Percentiles rank a stretch among this genome's conserved stretches.
Conservation (phyloP, 2,888 invertebrate genomes). For the Chrysopilus asiliformis region DNA sequence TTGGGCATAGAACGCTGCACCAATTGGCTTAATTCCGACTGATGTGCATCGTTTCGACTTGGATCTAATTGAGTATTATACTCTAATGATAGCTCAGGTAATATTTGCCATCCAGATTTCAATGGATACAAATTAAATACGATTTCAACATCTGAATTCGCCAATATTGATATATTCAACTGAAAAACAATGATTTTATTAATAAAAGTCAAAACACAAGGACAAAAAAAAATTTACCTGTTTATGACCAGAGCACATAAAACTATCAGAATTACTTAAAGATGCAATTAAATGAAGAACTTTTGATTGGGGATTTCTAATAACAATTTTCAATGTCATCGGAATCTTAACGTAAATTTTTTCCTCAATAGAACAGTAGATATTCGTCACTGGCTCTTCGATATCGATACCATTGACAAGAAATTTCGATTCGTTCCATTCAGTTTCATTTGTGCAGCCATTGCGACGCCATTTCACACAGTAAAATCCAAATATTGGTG, state of each 20-base stretch:
- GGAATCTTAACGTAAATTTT: conserved; percentile 36
- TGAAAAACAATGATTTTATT: conserved; percentile 16
- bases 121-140: conserved; percentile 34
- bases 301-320: conserved; percentile 32
- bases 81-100: conserved; percentile 31
- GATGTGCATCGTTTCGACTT: conserved; percentile 28
- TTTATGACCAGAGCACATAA: conserved; percentile 92
- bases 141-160: conserved; percentile 31
- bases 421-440: conserved; percentile 35
- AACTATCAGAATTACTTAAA: conserved; percentile 50
- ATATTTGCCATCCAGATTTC: conserved; percentile 34
- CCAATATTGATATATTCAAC: conserved; percentile 34
- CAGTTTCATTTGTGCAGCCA: conserved; percentile 28
- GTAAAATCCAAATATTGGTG: conserved; percentile 29
- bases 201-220: background rate
- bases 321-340: conserved; percentile 32
- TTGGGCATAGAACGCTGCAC: conserved; percentile 35
- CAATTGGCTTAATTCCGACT: conserved; percentile 28
- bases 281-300: conserved; percentile 32
- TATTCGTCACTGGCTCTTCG: conserved; percentile 32
- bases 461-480: conserved; percentile 33
- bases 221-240: conserved; percentile 42
- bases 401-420: conserved; percentile 30
- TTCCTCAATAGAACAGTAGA: conserved; percentile 35
- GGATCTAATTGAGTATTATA: conserved; percentile 32